A percentile compares a stretch with the other conserved stretches of the same genome.
These are phyloP conservation scores for Drosophila parthenogenetica DNA, from an alignment of 2,888 invertebrate species.

Conservation along the genomic window DNA sequence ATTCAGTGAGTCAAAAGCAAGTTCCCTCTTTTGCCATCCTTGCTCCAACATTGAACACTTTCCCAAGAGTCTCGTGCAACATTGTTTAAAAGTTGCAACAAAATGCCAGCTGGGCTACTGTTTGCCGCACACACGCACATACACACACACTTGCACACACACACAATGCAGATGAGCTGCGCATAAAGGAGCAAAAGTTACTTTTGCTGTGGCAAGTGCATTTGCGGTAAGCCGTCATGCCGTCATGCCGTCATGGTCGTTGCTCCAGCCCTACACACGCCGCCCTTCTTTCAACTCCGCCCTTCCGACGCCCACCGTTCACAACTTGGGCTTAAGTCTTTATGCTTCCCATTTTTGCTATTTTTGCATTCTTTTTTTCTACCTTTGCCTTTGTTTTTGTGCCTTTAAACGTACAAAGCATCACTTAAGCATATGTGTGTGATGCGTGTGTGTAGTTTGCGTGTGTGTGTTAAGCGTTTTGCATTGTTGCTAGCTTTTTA, in stretches of 20 bases:
- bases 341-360: constrained; percentile 16
- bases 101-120: constrained; percentile 39
- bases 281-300: background rate
- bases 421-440: constrained; percentile 60
- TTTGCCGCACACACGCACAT: constrained; percentile 15
- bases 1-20: constrained; percentile 50
- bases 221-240: constrained; percentile 69
- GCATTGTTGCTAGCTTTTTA: constrained; percentile 69
- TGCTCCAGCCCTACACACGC: constrained; percentile 38
- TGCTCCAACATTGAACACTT: constrained; percentile 2
- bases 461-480: constrained; percentile 67
- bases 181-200: constrained; percentile 68
- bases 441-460: constrained; percentile 9
- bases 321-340: constrained; percentile 26
- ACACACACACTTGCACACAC: constrained; percentile 17
- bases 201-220: constrained; percentile 71
- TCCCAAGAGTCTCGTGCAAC: constrained; percentile 45
- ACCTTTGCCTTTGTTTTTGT: constrained; percentile 51
- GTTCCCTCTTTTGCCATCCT: background rate
- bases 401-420: constrained; percentile 49
- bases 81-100: constrained; percentile 53
- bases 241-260: constrained; percentile 61
- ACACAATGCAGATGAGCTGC: constrained; percentile 70
- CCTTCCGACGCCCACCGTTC: background rate
- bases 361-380: constrained; percentile 19